Evolutionary conservation across 2,797 vertebrate genomes (phyloP).

Genomic region (Neostethus bicornis): DNA sequence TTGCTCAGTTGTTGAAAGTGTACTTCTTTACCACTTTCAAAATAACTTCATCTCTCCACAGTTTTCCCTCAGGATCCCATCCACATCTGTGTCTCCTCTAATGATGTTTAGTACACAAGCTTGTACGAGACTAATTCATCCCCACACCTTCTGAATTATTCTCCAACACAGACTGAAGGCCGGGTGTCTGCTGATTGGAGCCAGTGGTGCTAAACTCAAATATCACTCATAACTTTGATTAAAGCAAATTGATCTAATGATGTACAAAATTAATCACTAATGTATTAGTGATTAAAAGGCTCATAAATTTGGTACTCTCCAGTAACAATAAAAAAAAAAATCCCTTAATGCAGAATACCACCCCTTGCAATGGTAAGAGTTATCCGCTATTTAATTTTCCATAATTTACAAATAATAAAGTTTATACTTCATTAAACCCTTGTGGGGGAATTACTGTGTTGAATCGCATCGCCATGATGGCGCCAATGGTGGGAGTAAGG

Average conservation of each 20-base stretch:
- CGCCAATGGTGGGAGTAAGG: too few species aligned
- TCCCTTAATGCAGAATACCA: not conserved
- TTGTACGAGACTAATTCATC: slow-evolving; percentile 26
- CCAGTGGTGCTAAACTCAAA: slow-evolving; percentile 39
- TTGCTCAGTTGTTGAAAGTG: too few species aligned
- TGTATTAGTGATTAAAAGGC: not conserved
- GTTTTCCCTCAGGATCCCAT: slow-evolving; percentile 19
- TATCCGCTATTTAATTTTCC: too few species aligned
- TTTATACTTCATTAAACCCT: too few species aligned
- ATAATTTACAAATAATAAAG: too few species aligned
- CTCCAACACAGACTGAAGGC: slow-evolving; percentile 16
- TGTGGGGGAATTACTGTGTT: too few species aligned
- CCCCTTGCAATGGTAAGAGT: slow-evolving; percentile 1
- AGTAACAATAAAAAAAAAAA: not conserved
- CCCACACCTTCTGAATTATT: slow-evolving; percentile 37
- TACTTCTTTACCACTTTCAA: slow-evolving; percentile 27
- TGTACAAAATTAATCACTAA: slow-evolving; percentile 23
- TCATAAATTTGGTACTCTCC: slow-evolving; percentile 2
- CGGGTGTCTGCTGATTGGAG: slow-evolving; percentile 3
- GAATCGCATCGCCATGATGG: too few species aligned
- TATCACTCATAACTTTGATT: slow-evolving; percentile 44
- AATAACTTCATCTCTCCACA: slow-evolving; percentile 24
- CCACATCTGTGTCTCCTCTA: slow-evolving; percentile 3
- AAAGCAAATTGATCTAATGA: slow-evolving; percentile 29
- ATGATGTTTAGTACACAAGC: slow-evolving; percentile 12